Base-by-base conservation (phyloP, 2,888 invertebrate genomes). In the Polyommatus icarus region DNA sequence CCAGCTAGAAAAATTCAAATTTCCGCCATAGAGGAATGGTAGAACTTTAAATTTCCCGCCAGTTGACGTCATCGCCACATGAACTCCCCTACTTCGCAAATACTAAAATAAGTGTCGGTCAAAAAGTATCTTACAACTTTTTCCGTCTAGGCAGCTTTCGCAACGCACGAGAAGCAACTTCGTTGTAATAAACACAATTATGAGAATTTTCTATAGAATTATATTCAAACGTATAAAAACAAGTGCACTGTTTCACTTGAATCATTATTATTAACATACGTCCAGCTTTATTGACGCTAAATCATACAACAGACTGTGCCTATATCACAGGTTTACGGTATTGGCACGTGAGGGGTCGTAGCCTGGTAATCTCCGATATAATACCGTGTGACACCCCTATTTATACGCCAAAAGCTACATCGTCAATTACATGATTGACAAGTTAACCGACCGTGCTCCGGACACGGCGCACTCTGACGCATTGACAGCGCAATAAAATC, bases 391-490 rank as follows among this genome's bases (percentile, higher is more conserved):
- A 75, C 75, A 75, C 50, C 75, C 75, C 75, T 75, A 75, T 75
- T 75, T 75, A 75, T 76, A 80, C 81, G 86, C 83, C 84, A 86
- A 87, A 90, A 88, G 87, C 87, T 87, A 85, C 87, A 87, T 86
- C 86, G 87, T 85, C 89, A 88, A 89, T 90, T 88, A 90, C 85
- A 87, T 87, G 87, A 91, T 89, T 90, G 89, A 89, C 89, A 89
- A 89, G 88, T 88, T 89, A 88, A 88, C 86, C 84, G 84, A 86
- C 84, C 85, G 83, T 83, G 80, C 83, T 81, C 82, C 80, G 82
- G 81, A 83, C 82, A 82, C 82, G 80, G 80, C 81, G 79, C 79
- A 80, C 79, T 80, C 81, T 80, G 79, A 79, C 79, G 81, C 81
- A 81, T 79, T 81, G 83, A 82, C 82, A 81, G 79, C 80, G 81